phyloP scores from a whole-genome alignment of 2,113 vertebrate species.

The Procavia capensis region DNA sequence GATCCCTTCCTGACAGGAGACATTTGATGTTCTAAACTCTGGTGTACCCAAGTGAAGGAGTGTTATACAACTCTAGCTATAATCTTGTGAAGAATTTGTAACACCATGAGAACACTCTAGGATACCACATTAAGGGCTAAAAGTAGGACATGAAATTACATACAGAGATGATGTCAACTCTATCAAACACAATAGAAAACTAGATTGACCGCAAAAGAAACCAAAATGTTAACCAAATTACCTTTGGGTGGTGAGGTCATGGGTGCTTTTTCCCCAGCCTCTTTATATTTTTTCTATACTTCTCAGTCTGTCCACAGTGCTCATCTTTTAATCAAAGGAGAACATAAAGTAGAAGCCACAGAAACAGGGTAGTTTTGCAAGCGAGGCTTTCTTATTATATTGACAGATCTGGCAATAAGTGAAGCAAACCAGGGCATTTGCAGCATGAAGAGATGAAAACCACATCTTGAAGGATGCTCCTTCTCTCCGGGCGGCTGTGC shows the following conservation, averaged over 20 bases:
- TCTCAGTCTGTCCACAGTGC: constrained; percentile 6
- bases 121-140: not conserved
- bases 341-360: constrained; percentile 35
- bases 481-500: not conserved
- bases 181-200: not conserved
- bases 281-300: not conserved
- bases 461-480: not conserved
- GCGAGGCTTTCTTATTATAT: constrained; percentile 21
- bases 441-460: not conserved
- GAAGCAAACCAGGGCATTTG: constrained; percentile 7
- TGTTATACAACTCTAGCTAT: not conserved
- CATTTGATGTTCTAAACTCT: not conserved
- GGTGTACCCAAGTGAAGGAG: not conserved
- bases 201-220: constrained; percentile 1
- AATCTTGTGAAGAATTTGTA: not conserved
- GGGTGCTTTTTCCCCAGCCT: not conserved
- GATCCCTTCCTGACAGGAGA: not conserved
- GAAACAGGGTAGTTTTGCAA: not conserved
- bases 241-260: not conserved
- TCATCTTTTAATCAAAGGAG: constrained; percentile 48
- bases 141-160: not conserved
- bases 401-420: constrained; percentile 36
- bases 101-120: constrained; percentile 1
- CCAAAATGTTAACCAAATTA: not conserved
- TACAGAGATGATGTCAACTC: not conserved